Base-by-base conservation (phyloP, 2,888 invertebrate species). In the Campoplex capitator region DNA sequence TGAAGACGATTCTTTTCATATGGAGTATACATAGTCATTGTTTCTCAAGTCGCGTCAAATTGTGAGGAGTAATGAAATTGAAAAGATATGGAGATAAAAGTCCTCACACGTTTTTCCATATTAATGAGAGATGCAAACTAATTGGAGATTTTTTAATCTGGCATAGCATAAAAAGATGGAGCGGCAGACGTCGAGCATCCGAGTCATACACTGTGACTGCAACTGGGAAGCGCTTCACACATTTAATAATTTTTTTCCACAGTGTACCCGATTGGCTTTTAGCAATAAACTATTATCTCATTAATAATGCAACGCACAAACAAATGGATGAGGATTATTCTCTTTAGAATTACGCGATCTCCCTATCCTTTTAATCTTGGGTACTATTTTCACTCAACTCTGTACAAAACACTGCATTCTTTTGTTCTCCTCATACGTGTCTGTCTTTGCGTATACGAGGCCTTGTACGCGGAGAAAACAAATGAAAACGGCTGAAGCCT, bases 401-500 rank as follows among this genome's bases (percentile, higher is more conserved):
- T n/a, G 11, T 68, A 45, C 67, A 23, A 23, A 11, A 68, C 11
- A 42, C 42, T 23, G 13, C 23, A 3, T 23, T 45, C 23, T 11
- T 42, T 68, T 42, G 68, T 68, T 68, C 68, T 23, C 42, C 42
- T 23, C 23, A 3, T 38, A 42, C 68, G 23, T 79, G 51, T 51
- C 48, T 74, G 48, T 74, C 51, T 74, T 13, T 62, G 11, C 35
- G 28, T 68, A 32, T 76, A 68, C 73, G 35, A 28, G 67, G 48
- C 16, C 65, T 28, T 76, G 32, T 54, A 54, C 54, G 28, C 68
- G 51, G 32, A 38, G 67, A 74, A 79, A 86, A 86, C 83, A 86
- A 86, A 83, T 83, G 78, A 86, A 74, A 28, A 48, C 35, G 51
- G 62, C 65, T n/a, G 62, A 76, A 79, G 75, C 77, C 62, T 16